Percentiles rank a stretch among this genome's conserved stretches.
Conservation (phyloP, 2,113 vertebrate genomes). For the Petaurus breviceps region DNA sequence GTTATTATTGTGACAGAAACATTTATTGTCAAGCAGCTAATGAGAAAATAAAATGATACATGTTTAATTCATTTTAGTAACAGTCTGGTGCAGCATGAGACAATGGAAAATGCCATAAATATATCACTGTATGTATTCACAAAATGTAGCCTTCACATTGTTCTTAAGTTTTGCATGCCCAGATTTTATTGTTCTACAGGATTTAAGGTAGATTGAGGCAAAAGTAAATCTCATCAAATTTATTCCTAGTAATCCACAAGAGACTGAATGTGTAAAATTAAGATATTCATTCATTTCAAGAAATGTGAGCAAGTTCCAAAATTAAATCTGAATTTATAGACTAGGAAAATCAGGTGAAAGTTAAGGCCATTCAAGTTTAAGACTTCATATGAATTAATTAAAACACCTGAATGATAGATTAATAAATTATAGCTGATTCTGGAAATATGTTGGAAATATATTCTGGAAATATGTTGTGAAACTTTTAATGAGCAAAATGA, state of each 20-base stretch:
- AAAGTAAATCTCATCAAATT: background rate
- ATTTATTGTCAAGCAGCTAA: background rate
- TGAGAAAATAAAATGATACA: background rate
- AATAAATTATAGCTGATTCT: background rate
- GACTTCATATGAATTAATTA: background rate
- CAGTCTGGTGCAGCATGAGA: too few relatives aligned
- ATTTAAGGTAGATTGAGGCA: background rate
- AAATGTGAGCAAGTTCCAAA: background rate
- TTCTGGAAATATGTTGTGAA: background rate
- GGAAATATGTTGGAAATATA: too few relatives aligned
- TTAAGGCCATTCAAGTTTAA: background rate
- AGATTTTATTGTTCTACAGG: slow-evolving; percentile 18
- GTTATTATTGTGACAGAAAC: background rate
- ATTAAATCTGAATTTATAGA: slow-evolving; percentile 5
- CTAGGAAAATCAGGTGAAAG: background rate
- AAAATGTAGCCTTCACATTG: background rate
- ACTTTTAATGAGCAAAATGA: background rate
- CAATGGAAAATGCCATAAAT: background rate
- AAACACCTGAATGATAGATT: background rate
- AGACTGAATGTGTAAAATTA: background rate
- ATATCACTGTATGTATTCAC: background rate
- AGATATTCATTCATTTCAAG: background rate
- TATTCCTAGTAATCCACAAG: background rate
- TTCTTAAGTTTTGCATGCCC: background rate
- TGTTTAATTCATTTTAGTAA: too few relatives aligned